Base-by-base conservation (phyloP, 1,140 invertebrate genomes). In the Temnothorax longispinosus region DNA sequence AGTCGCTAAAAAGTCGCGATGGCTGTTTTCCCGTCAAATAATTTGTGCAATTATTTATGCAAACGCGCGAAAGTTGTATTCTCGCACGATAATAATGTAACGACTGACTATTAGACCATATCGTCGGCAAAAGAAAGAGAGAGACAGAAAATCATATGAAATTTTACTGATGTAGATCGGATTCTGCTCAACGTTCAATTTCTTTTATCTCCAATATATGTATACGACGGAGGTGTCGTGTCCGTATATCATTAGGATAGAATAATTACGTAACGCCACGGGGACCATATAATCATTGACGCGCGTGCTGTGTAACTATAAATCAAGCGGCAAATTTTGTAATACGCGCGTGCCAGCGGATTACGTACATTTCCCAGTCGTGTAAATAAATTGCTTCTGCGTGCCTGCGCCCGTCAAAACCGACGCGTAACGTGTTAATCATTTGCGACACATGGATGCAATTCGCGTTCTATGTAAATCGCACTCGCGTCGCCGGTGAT, bases 371-470 rank as follows among this genome's bases (percentile, higher is more conserved):
- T 74, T 82, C 58, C 54, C 38, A 82, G 67, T 60, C 80, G 27
- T 21, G 80, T 60, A 74, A 82, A 74, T 58, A 74, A 82, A 74
- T 82, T 35, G 80, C 21, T 15, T 15, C 54, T n/a, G 52, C 80
- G 15, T 82, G 47, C 41, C 54, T 10, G 13, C 11, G 41, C 8
- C 15, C 35, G 41, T 69, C 78, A 56, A 41, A 47, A 44, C 21
- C 77, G 11, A 10, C 67, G 32, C n/a, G 32, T 75, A 84, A 75
- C n/a, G n/a, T 75, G 80, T 84, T 84, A 74, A 84, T 84, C 69
- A 60, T 60, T 84, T 62, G 69, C 80, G 69, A 84, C 80, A 75
- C 54, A 38, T 60, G 80, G 54, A 84, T 75, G 67, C 41, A 84
- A 84, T 84, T 84, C 80, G 38, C 52, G 21, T 38, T 72, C 67